Evolutionary conservation across 2,888 invertebrate species (phyloP).

Genomic region (Philereme transversata): DNA sequence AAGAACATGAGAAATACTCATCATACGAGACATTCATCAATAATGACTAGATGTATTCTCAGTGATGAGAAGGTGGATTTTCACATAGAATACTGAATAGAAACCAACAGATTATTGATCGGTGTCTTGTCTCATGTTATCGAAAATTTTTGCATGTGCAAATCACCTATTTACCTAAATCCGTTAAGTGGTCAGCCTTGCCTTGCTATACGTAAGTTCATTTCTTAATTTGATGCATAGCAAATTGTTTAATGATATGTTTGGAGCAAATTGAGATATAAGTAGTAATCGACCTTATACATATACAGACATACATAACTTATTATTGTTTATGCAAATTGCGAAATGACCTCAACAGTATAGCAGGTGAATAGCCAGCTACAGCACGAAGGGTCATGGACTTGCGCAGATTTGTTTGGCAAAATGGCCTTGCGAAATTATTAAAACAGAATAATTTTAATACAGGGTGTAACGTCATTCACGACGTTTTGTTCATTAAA

Average conservation of each 20-base stretch:
- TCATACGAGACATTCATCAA: too few species aligned
- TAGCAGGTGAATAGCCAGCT: conserved; percentile 15
- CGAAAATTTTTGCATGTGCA: too few species aligned
- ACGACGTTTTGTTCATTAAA: too few species aligned
- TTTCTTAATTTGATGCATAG: background rate
- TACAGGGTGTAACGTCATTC: background rate
- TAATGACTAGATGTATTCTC: too few species aligned
- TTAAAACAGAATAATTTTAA: background rate
- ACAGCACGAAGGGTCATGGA: conserved; percentile 10
- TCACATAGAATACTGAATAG: too few species aligned
- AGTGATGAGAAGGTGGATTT: too few species aligned
- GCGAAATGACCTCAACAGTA: conserved; percentile 13
- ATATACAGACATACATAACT: background rate
- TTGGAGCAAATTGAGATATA: conserved; percentile 1
- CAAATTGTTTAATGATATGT: background rate
- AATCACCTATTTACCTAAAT: too few species aligned
- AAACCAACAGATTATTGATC: too few species aligned
- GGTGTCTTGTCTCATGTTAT: too few species aligned
- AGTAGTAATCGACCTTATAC: background rate
- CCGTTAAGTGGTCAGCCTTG: background rate
- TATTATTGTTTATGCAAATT: conserved; percentile 15
- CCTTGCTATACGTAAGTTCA: background rate
- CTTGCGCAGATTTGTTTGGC: conserved; percentile 5
- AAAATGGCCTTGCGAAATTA: conserved; percentile 10
- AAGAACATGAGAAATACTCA: too few species aligned